Conservation (phyloP, 2,113 vertebrate species). For the Forbesichthys papilliferus region DNA sequence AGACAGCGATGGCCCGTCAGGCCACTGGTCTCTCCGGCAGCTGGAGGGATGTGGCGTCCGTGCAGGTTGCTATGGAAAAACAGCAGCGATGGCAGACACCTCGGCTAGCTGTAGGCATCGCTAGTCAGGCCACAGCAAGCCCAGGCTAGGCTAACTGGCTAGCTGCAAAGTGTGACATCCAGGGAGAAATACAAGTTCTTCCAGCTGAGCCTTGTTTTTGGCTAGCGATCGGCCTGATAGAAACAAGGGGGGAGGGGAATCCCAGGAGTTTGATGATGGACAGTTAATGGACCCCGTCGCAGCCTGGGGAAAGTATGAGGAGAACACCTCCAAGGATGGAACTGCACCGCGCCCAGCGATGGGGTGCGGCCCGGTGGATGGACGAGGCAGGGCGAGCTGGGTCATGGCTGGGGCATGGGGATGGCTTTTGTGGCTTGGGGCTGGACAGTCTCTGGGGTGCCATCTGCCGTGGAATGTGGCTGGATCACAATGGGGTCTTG, state of each 20-base stretch:
- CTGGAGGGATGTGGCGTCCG: constrained; percentile 14
- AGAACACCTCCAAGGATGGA: constrained; percentile 19
- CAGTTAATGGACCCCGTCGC: not conserved
- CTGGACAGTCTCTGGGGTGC: constrained; percentile 54
- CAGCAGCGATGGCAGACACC: constrained; percentile 1
- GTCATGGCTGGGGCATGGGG: constrained; percentile 24
- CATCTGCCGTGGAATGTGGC: constrained; percentile 58
- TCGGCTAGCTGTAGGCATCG: not conserved
- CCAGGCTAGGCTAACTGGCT: constrained; percentile 14
- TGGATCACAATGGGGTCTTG: constrained; percentile 57
- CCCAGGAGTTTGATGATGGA: not conserved
- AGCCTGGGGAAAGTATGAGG: constrained; percentile 10
- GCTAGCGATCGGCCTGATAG: not conserved
- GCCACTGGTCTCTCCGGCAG: not conserved
- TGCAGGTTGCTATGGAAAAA: constrained; percentile 28
- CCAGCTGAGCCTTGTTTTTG: not conserved
- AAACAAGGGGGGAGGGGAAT: not conserved
- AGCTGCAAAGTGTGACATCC: not conserved
- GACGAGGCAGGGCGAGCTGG: not conserved
- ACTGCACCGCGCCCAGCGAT: constrained; percentile 12
- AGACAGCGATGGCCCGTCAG: not conserved
- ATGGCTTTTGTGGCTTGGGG: constrained; percentile 45
- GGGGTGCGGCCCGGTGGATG: constrained; percentile 16
- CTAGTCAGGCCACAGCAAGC: constrained; percentile 5
- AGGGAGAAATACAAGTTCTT: not conserved